These are phyloP conservation scores for Urocynchramus pylzowi DNA, from an alignment of 2,113 vertebrate genomes.

Conservation along the genomic window DNA sequence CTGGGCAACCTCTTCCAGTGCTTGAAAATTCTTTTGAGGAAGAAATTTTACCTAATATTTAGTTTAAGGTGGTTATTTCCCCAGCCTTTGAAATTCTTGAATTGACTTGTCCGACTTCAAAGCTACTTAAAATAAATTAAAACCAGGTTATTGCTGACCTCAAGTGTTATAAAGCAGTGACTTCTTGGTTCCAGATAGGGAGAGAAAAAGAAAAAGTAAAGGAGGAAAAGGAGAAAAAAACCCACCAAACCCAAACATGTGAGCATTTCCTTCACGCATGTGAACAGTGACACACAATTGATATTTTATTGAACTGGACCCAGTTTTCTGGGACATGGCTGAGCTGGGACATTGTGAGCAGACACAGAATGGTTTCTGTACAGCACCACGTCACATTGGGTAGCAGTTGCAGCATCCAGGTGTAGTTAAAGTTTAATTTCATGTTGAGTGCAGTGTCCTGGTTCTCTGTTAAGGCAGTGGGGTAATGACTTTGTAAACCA, in stretches of 20 bases:
- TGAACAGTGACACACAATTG: too few species aligned
- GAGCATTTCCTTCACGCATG: background rate
- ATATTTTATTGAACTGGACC: background rate
- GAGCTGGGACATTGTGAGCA: background rate
- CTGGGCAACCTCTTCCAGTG: background rate
- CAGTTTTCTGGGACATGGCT: background rate
- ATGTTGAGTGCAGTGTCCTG: background rate
- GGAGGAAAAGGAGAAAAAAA: background rate
- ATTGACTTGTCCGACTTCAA: accelerated
- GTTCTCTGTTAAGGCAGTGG: background rate
- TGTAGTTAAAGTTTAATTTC: background rate
- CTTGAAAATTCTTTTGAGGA: background rate
- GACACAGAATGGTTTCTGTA: accelerated
- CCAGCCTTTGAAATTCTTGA: background rate
- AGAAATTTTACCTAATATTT: background rate
- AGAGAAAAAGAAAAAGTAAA: background rate
- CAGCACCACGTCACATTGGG: accelerated
- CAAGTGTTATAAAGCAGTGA: background rate
- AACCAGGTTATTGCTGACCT: background rate
- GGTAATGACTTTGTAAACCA: background rate
- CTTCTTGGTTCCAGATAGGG: background rate
- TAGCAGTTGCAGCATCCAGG: too few species aligned
- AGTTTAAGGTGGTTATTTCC: background rate
- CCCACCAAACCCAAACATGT: accelerated
- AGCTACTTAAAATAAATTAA: background rate